phyloP scores from a whole-genome alignment of 1,140 invertebrate genomes.

The Drosophila kurseongensis region DNA sequence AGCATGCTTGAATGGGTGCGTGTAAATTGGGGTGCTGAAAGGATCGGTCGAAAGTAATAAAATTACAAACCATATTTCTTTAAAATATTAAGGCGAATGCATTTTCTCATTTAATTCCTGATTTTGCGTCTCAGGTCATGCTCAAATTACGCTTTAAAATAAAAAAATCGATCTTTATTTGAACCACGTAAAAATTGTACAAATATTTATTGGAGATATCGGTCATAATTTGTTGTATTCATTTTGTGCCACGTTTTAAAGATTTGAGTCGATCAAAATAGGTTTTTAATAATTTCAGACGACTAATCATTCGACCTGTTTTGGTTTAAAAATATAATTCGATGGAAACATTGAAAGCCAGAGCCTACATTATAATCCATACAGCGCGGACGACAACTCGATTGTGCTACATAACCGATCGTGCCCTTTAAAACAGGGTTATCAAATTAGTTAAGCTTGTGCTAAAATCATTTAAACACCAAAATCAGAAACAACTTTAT shows the following conservation, averaged over 20 bases:
- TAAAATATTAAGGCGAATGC: background rate
- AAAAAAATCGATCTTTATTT: too few relatives aligned
- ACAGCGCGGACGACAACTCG: background rate
- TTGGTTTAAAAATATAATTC: background rate
- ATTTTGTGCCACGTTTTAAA: too few relatives aligned
- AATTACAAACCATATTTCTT: background rate
- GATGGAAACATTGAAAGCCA: background rate
- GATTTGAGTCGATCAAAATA: background rate
- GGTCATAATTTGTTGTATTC: too few relatives aligned
- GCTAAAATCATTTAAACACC: conserved; percentile 12
- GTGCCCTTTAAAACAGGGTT: background rate
- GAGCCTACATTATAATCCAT: background rate
- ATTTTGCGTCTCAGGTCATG: background rate
- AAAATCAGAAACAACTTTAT: conserved; percentile 26
- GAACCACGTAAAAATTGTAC: too few relatives aligned
- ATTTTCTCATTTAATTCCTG: background rate
- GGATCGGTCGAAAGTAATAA: background rate
- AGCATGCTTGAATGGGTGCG: conserved; percentile 11
- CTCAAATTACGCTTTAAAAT: background rate
- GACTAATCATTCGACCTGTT: background rate
- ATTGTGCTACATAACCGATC: background rate
- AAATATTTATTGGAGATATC: too few relatives aligned
- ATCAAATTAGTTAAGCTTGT: conserved; percentile 6
- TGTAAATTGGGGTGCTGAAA: conserved; percentile 12
- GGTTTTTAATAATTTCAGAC: background rate